A percentile compares a stretch with the other conserved stretches of the same genome.
These are phyloP conservation scores for Micrasema minimum DNA, from an alignment of 1,140 invertebrate species.

Conservation along the genomic window DNA sequence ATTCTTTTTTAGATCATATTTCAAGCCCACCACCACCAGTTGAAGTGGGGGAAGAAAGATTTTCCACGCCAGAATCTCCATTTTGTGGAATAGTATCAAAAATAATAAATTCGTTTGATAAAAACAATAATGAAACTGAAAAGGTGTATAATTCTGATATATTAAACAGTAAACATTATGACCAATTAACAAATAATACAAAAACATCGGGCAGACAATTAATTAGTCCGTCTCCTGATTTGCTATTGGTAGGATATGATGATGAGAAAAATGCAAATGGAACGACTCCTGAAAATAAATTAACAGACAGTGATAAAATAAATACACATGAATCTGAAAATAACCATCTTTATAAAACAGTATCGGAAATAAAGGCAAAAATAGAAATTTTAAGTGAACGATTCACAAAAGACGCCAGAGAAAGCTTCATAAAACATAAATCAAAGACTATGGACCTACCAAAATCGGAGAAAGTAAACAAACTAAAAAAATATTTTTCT, in stretches of 20 bases:
- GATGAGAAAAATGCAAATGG: not conserved
- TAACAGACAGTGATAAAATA: not conserved
- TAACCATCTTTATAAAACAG: not conserved
- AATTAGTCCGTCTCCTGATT: slow-evolving; percentile 20
- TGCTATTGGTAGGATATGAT: not conserved
- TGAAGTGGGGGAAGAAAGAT: slow-evolving; percentile 38
- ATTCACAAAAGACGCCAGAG: slow-evolving; percentile 19
- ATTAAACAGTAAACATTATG: slow-evolving; percentile 39
- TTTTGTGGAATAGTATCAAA: slow-evolving; percentile 36
- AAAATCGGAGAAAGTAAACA: slow-evolving; percentile 29
- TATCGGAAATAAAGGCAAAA: slow-evolving; percentile 44
- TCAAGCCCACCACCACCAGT: slow-evolving; percentile 43
- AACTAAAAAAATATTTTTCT: slow-evolving; percentile 48
- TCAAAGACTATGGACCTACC: slow-evolving; percentile 50
- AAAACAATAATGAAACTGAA: slow-evolving; percentile 15
- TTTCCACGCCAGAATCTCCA: slow-evolving; percentile 45
- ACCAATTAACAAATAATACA: slow-evolving; percentile 33
- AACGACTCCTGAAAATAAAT: not conserved
- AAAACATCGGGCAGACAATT: slow-evolving; percentile 35
- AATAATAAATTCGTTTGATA: slow-evolving; percentile 24
- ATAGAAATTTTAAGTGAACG: slow-evolving; percentile 44
- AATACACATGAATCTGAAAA: not conserved
- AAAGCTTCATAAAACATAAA: slow-evolving; percentile 44
- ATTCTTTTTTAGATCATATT: slow-evolving; percentile 38
- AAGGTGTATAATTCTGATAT: slow-evolving; percentile 3